Percentiles rank a stretch among this genome's conserved stretches.
These are phyloP conservation scores for Mizuhopecten yessoensis DNA, from an alignment of 1,140 invertebrate genomes.

Conservation along the genomic window DNA sequence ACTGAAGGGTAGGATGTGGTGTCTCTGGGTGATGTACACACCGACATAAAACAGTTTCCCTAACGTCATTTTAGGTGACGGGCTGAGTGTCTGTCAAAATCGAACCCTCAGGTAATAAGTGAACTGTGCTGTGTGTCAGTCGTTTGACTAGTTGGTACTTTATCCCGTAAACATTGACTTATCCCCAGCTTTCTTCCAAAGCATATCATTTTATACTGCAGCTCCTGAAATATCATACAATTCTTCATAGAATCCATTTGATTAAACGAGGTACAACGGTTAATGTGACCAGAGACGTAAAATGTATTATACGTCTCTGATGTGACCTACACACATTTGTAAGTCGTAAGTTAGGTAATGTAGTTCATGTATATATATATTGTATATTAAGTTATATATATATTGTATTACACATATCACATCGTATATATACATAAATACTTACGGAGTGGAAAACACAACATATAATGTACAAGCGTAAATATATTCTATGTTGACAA, in stretches of 20 bases:
- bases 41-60: slow-evolving; percentile 25
- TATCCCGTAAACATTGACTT: not conserved
- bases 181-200: not conserved
- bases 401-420: no score
- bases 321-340: no score
- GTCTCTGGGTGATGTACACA: not conserved
- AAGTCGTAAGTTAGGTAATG: no score
- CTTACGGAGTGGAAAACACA: no score
- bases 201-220: not conserved
- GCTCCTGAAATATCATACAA: not conserved
- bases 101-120: not conserved
- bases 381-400: no score
- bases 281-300: no score
- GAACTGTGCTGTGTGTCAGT: not conserved
- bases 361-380: no score
- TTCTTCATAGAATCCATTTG: not conserved
- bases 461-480: no score
- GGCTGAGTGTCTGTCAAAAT: not conserved
- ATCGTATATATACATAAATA: no score
- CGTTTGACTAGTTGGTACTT: not conserved
- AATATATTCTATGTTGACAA: no score
- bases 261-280: no score
- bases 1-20: not conserved
- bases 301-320: no score
- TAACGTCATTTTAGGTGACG: not conserved